A percentile compares a stretch with the other conserved stretches of the same genome.
Conservation (phyloP, 2,888 invertebrate species). For the Drosophila nigritarsus region DNA sequence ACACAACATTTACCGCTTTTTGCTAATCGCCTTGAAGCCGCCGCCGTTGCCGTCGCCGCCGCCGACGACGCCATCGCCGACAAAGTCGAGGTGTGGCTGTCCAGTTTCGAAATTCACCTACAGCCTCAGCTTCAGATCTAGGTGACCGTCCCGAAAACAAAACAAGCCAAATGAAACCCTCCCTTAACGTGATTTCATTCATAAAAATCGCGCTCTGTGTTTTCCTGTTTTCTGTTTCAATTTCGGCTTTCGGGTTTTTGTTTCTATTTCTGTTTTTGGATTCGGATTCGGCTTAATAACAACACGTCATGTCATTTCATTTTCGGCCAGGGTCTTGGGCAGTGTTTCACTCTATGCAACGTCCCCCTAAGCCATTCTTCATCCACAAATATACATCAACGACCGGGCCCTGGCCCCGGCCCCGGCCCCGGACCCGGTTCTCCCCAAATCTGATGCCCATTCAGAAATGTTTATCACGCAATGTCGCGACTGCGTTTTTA, state of each 20-base stretch:
- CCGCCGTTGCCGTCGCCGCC: conserved; percentile 36
- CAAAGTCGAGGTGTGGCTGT: conserved; percentile 38
- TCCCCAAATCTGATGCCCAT: conserved; percentile 46
- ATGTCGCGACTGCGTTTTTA: conserved; percentile 70
- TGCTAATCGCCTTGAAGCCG: conserved; percentile 79
- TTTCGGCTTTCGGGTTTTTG: conserved; percentile 33
- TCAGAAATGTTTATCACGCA: conserved; percentile 80
- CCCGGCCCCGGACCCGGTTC: neutral
- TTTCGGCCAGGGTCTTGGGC: conserved; percentile 48
- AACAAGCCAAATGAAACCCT: neutral
- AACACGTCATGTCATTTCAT: conserved; percentile 83
- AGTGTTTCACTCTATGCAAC: conserved; percentile 1
- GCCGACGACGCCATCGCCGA: conserved; percentile 2
- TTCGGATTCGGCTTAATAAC: conserved; percentile 73
- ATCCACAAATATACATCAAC: conserved; percentile 13
- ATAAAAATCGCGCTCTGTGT: conserved; percentile 58
- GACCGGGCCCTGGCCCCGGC: neutral
- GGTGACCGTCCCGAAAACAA: conserved; percentile 12
- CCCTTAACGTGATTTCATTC: conserved; percentile 72
- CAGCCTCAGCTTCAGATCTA: conserved; percentile 22
- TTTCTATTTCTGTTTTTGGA: conserved; percentile 40
- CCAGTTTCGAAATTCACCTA: conserved; percentile 13
- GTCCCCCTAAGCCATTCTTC: conserved; percentile 9
- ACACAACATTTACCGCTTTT: conserved; percentile 83
- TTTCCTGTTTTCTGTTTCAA: conserved; percentile 36